Evolutionary conservation across 2,888 invertebrate species (phyloP), one percentile per base, ranked within the genome.

Genomic region (Meiosimyza platycephala): DNA sequence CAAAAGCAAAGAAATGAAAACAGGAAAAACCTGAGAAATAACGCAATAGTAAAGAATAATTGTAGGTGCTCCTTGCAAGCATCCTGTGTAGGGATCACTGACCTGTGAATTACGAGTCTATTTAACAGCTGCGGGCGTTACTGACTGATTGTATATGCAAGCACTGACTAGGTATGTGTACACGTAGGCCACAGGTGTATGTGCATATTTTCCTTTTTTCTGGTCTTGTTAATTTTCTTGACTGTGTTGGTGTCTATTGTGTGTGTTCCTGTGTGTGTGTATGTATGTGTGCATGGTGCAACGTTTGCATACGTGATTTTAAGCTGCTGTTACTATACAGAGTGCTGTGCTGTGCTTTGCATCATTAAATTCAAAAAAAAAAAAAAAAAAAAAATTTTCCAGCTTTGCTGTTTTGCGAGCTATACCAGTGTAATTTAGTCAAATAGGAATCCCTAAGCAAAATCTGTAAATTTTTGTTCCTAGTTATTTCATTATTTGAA

Each of bases 61-160:
- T n/a, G 66, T 22, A 57, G 28, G 54, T 16, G 52, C 54, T 52
- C 11, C 66, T 66, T 51, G 66, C 54, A 64, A 51, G 51, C 54
- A 52, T 66, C 52, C 66, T 52, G 22, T 15, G 15, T 52, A 22
- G 52, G 66, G 66, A 66, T 66, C 66, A 66, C 66, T 66, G 66
- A 66, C 66, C 66, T 66, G 54, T 52, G 33, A 28, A 52, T 33
- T 28, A 57, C 57, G 28, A 28, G 28, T 66, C 28, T 66, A 66
- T 66, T 54, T 28, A 22, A 66, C 15, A 66, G 40, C 54, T 48
- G 48, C 50, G 51, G 64, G 18, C 16, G 18, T 50, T 64, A 15
- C 7, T 62, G 12, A 9, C n/a, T 33, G 11, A 47, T 47, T 13
- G 7, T 15, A 40, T 33, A 33, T 62, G 15, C n/a, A 40, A 5